Evolutionary conservation across 2,888 invertebrate genomes (phyloP).

Genomic region (Autographa pulchrina): DNA sequence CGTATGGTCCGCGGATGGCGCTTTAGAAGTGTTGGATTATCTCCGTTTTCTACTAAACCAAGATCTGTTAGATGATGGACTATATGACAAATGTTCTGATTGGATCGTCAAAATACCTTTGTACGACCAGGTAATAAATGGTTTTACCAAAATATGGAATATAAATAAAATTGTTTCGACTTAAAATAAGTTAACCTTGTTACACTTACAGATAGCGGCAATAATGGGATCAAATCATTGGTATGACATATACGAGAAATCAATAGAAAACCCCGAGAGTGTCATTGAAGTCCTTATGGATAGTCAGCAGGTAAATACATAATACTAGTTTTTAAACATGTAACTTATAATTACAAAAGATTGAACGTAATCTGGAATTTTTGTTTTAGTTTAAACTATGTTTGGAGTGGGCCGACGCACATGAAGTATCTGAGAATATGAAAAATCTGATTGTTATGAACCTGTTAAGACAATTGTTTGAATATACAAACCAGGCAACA

Average conservation of each 20-base stretch:
- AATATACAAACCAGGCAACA: conserved; percentile 84
- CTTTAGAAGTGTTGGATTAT: conserved; percentile 85
- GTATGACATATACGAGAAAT: conserved; percentile 89
- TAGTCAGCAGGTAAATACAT: conserved; percentile 82
- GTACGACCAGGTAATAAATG: conserved; percentile 88
- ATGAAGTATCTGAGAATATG: conserved; percentile 89
- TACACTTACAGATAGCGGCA: conserved; percentile 84
- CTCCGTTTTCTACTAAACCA: conserved; percentile 82
- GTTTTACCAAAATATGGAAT: not conserved
- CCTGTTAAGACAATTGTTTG: conserved; percentile 89
- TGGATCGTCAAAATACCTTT: conserved; percentile 91
- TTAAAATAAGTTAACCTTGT: conserved; percentile 5
- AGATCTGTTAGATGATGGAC: conserved; percentile 80
- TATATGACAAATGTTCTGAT: conserved; percentile 83
- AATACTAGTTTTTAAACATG: too few species aligned
- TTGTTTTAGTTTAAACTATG: conserved; percentile 90
- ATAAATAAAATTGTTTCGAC: not conserved
- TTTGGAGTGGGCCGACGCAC: conserved; percentile 92
- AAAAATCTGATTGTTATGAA: conserved; percentile 87
- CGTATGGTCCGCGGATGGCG: conserved; percentile 89
- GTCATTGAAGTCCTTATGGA: conserved; percentile 89
- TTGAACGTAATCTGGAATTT: not conserved
- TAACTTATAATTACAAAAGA: too few species aligned
- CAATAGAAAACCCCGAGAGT: conserved; percentile 86
- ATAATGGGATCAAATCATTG: conserved; percentile 89